Conservation (phyloP, 1,140 invertebrate genomes). For the Leucophenga varia region DNA sequence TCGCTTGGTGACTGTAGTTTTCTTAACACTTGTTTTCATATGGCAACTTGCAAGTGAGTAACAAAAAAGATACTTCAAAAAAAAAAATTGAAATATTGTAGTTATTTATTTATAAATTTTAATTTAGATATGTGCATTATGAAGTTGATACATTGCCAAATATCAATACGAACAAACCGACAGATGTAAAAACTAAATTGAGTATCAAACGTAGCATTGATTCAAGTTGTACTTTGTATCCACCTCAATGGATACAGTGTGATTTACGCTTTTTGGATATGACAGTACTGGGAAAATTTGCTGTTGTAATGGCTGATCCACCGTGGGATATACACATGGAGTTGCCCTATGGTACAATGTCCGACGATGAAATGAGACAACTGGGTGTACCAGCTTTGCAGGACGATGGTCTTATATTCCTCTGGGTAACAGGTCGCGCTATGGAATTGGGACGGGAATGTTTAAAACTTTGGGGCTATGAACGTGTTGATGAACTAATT, state of each 20-base stretch:
- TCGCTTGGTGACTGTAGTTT: slow-evolving; percentile 95
- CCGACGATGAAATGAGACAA: slow-evolving; percentile 97
- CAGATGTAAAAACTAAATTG: slow-evolving; percentile 46
- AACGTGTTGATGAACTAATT: slow-evolving; percentile 94
- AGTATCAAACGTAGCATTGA: slow-evolving; percentile 44
- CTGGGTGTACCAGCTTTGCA: slow-evolving; percentile 86
- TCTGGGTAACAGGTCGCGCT: slow-evolving; percentile 97
- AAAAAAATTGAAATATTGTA: not conserved
- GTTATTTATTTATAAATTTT: slow-evolving; percentile 15
- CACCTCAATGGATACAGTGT: slow-evolving; percentile 96
- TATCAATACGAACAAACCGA: slow-evolving; percentile 53
- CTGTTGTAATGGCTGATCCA: slow-evolving; percentile 93
- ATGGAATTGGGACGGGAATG: slow-evolving; percentile 97
- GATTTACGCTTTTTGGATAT: slow-evolving; percentile 94
- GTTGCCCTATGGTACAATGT: slow-evolving; percentile 98
- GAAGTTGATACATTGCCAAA: slow-evolving; percentile 73
- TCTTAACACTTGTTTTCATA: slow-evolving; percentile 97
- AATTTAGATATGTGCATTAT: slow-evolving; percentile 86
- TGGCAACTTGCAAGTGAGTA: slow-evolving; percentile 92
- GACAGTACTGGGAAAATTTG: slow-evolving; percentile 92
- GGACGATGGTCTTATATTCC: slow-evolving; percentile 93
- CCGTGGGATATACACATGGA: slow-evolving; percentile 97
- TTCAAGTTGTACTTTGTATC: slow-evolving; percentile 72
- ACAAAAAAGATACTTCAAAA: slow-evolving; percentile 20
- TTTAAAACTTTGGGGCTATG: slow-evolving; percentile 91